Evolutionary conservation across 53 echinoderm and acorn worm genomes (phyloP), one percentile per base, ranked within the genome.

Genomic region (Henricia sp.): DNA sequence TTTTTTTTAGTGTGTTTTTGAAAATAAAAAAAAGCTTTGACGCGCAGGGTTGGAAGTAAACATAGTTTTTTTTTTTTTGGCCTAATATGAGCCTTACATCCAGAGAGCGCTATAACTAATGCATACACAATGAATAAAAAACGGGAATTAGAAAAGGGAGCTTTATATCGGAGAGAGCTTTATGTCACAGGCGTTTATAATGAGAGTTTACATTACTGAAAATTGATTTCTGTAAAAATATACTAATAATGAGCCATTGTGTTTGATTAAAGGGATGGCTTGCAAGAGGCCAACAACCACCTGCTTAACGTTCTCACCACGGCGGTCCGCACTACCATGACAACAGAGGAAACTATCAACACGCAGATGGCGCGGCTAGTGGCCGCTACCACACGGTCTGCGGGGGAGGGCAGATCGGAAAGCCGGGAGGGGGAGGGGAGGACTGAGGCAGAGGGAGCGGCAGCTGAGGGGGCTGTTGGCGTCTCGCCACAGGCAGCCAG

Each of bases 271-370:
- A 97, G 97, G 73, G 91, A 90, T 57, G 50, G 27, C 12, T 37
- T 91, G 11, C 97, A 97, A 63, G 94, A 93, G 36, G 70, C 86
- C 35, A 97, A 97, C 73, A 90, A 90, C 70, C 94, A 94, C 50
- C 87, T 97, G 19, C 85, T 97, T 6, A 64, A 82, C 27, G 92
- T 97, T 8, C 73, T 97, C 34, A 92, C 92, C 74, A 83, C 89
- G 36, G 89, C 92, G 6, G 92, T 92, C 46, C 92, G 90, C 28
- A 83, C 92, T 59, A 84, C 86, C 82, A 92, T 94, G 82, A 83
- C 92, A 46, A 90, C 92, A 32, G 97, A 97, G 88, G 94, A 97
- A 35, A 74, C 90, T 52, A 97, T 97, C 88, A 97, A 84, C 87
- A 82, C 77, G 37, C 86, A 90, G 42, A 50, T 96, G 56, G 87